Evolutionary conservation across 2,888 invertebrate genomes (phyloP).

Genomic region (Pyrrhia umbra): DNA sequence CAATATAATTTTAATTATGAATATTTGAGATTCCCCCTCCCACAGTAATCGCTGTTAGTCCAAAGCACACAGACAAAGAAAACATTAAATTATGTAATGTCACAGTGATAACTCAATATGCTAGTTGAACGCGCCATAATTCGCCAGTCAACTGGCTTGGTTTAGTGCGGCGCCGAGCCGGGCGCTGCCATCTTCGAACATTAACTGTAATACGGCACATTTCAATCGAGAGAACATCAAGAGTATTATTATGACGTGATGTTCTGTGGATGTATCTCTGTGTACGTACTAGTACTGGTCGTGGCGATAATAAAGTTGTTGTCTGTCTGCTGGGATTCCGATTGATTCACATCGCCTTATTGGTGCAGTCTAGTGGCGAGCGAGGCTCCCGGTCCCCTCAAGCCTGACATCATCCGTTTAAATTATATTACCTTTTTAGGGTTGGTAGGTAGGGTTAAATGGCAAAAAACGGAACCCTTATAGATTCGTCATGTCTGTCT

Average conservation of each 20-base stretch:
- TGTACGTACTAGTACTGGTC: not conserved
- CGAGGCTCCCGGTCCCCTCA: not conserved
- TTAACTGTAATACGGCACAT: not conserved
- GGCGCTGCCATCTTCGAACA: no score
- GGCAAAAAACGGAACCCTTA: no score
- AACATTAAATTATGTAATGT: not conserved
- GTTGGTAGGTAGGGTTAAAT: no score
- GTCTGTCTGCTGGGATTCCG: not conserved
- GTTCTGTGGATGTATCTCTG: not conserved
- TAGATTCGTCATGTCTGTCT: no score
- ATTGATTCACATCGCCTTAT: slow-evolving; percentile 10
- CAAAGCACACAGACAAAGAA: not conserved
- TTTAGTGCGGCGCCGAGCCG: not conserved
- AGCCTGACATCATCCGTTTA: not conserved
- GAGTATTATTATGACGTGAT: not conserved
- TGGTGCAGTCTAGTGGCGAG: not conserved
- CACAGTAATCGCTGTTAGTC: no score
- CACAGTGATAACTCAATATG: not conserved
- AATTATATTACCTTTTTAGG: slow-evolving; percentile 10
- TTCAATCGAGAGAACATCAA: not conserved
- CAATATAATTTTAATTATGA: not conserved
- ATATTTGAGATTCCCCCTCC: not conserved
- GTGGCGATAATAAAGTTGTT: not conserved
- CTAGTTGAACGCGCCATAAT: not conserved
- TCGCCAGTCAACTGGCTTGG: not conserved